phyloP scores from a whole-genome alignment of 2,113 vertebrate species.

The Smithornis capensis region DNA sequence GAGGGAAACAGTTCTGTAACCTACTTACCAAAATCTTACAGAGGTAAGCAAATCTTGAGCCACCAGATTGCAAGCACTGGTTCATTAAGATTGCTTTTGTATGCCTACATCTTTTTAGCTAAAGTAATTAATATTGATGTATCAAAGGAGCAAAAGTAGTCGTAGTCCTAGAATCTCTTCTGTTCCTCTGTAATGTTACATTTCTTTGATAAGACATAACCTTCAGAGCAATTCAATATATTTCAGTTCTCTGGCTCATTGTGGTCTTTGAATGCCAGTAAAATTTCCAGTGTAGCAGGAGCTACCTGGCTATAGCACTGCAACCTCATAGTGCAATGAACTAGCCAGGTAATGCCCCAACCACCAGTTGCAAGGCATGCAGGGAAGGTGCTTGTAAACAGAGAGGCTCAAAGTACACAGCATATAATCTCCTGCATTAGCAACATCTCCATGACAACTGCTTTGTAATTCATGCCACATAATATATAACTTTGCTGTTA shows the following conservation, averaged over 20 bases:
- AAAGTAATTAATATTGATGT: conserved; percentile 38
- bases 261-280: neutral
- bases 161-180: neutral
- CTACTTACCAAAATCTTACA: conserved; percentile 50
- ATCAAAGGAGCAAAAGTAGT: conserved; percentile 3
- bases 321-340: neutral
- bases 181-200: neutral
- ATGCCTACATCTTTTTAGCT: neutral
- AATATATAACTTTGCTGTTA: neutral
- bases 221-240: neutral
- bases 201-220: neutral
- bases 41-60: conserved; percentile 55
- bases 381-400: neutral
- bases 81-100: conserved; percentile 16
- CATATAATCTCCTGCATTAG: neutral
- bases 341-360: neutral
- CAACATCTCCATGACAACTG: conserved; percentile 65
- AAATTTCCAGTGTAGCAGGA: neutral
- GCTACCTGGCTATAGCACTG: neutral
- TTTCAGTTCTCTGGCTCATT: neutral
- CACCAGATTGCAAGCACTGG: conserved; percentile 39
- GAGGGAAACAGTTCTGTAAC: conserved; percentile 45
- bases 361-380: neutral
- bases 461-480: conserved; percentile 48
- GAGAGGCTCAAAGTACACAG: neutral